Evolutionary conservation across 2,888 invertebrate genomes (phyloP).

Genomic region (Melanostoma mellinum): DNA sequence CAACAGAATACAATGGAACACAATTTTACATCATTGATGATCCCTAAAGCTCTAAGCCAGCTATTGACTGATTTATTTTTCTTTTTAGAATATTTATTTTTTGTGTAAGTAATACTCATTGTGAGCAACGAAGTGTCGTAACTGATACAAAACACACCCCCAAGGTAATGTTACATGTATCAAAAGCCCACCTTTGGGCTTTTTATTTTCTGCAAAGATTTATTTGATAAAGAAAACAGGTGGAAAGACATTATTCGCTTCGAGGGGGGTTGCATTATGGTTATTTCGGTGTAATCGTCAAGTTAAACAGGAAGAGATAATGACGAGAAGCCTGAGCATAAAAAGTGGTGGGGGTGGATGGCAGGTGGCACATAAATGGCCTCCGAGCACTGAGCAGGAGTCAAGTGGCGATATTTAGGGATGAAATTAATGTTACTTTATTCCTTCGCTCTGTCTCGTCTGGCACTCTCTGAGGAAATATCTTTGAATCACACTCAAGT

Average conservation of each 20-base stretch:
- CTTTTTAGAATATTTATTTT: constrained; percentile 18
- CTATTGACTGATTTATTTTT: constrained; percentile 34
- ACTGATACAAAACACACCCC: constrained; percentile 18
- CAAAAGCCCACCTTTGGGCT: constrained; percentile 12
- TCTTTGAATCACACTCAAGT: constrained; percentile 54
- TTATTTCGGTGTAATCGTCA: constrained; percentile 47
- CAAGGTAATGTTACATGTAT: constrained; percentile 9
- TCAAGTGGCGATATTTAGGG: constrained; percentile 56
- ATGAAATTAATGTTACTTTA: constrained; percentile 38
- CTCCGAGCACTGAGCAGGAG: constrained; percentile 11
- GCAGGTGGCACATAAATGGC: constrained; percentile 18
- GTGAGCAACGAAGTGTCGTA: constrained; percentile 18
- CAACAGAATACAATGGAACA: neutral
- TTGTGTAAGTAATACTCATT: neutral
- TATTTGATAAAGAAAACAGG: constrained; percentile 26
- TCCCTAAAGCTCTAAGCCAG: constrained; percentile 19
- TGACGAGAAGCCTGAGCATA: constrained; percentile 11
- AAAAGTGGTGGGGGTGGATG: constrained; percentile 14
- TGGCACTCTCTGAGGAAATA: constrained; percentile 11
- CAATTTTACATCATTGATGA: constrained; percentile 24
- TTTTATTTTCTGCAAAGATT: constrained; percentile 26
- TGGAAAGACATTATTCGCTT: constrained; percentile 31
- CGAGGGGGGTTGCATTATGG: constrained; percentile 13
- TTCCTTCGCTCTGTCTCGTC: neutral
- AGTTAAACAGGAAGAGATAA: constrained; percentile 45